These are phyloP conservation scores for Seladonia tumulorum DNA, from an alignment of 2,888 invertebrate genomes.

Conservation along the genomic window DNA sequence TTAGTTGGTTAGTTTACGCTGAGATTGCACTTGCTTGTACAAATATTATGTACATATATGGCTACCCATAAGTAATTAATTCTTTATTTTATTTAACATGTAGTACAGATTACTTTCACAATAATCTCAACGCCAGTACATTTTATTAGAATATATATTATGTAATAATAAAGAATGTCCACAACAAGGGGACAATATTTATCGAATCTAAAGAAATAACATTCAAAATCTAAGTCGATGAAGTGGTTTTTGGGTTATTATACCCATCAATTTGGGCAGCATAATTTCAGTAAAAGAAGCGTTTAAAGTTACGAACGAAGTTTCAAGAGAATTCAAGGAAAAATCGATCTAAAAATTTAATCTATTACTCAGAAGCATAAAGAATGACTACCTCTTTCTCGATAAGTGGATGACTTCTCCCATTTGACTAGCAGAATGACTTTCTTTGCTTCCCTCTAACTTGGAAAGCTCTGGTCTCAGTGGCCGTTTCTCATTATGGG, in stretches of 20 bases:
- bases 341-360: constrained; percentile 1
- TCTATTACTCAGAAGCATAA: background rate
- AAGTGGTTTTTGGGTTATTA: background rate
- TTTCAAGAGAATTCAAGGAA: background rate
- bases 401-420: constrained; percentile 1
- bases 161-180: no score
- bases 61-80: no score
- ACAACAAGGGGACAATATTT: no score
- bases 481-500: background rate
- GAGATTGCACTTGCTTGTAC: background rate
- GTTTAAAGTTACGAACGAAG: background rate
- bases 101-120: no score
- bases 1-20: background rate
- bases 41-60: no score
- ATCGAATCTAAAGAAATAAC: background rate
- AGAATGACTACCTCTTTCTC: background rate
- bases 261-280: background rate
- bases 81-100: no score
- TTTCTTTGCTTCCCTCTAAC: background rate
- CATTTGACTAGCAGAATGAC: background rate
- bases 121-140: no score
- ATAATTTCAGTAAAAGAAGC: background rate
- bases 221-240: background rate
- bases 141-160: no score
- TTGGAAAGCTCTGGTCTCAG: background rate